Base-by-base conservation (phyloP, 2,113 vertebrate species). In the Morphnarchus princeps region DNA sequence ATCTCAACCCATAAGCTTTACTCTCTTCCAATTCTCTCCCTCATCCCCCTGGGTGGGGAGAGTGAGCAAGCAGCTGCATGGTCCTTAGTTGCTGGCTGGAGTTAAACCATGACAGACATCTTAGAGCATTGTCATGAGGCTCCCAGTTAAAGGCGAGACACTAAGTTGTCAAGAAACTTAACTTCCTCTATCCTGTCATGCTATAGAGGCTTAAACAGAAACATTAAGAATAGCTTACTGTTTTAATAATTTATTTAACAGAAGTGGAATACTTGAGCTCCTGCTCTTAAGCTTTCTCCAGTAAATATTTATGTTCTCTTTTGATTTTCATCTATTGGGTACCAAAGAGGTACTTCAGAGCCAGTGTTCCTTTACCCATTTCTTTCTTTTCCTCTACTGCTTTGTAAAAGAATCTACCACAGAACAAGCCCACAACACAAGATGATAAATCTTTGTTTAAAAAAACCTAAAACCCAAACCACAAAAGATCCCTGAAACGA, bases 201-300 rank as follows among this genome's bases (percentile, higher is more conserved):
- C 13, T 72, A 11, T 3, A 67, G 38, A 82, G n/a, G 38, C 25
- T 89, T 89, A 55, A 89, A 38, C 22, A 74, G 42, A 73, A 94
- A 28, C 54, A 69, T 52, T 38, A 42, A 78, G n/a, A 40, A 11
- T 54, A 59, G 31, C 15, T 66, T 84, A 40, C 36, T 89, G 31
- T 67, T 93, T 93, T 87, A 63, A 74, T 89, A 67, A 89, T 40
- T 96, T 88, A 87, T 92, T 96, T 77, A 88, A 66, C 55, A 83
- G 40, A 90, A 80, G 32, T 80, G 4, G 71, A 73, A 81, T 92
- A 88, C 34, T 76, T 81, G 42, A 84, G 55, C 12, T 90, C 28
- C 36, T 6, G 36, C 40, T 80, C 29, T 38, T 50, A 36, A 70
- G 28, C 54, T 77, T 87, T 57, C 72, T 78, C 17, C 13, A 40